These are phyloP conservation scores for Zaprionus taronus DNA, from an alignment of 1,140 invertebrate species.

Conservation along the genomic window DNA sequence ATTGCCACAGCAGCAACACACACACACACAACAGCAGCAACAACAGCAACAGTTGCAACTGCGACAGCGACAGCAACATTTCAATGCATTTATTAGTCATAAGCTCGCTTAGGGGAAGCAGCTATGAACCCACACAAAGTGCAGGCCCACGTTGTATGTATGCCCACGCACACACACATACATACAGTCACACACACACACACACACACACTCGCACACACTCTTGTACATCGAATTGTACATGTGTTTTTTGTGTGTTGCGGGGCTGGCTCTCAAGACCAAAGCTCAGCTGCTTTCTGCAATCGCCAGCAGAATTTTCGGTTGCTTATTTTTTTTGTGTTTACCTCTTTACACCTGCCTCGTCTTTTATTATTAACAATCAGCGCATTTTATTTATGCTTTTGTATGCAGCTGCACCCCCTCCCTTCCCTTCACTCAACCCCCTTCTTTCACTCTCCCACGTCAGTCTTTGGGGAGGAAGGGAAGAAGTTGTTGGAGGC, in stretches of 20 bases:
- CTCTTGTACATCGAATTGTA: conserved; percentile 24
- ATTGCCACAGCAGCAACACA: conserved; percentile 32
- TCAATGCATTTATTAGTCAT: conserved; percentile 15
- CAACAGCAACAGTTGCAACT: conserved; percentile 19
- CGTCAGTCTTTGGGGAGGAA: background rate
- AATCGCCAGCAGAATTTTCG: conserved; percentile 34
- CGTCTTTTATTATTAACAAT: conserved; percentile 41
- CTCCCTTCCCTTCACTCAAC: background rate
- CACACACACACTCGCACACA: conserved; percentile 13
- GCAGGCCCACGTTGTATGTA: background rate
- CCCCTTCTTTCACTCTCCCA: background rate
- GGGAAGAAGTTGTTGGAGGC: conserved; percentile 1
- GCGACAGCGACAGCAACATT: conserved; percentile 12
- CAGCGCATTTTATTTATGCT: conserved; percentile 30
- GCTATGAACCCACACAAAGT: too few relatives aligned
- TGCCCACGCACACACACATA: conserved; percentile 4
- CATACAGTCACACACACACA: conserved; percentile 1
- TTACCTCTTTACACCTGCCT: conserved; percentile 26
- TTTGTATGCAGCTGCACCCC: background rate
- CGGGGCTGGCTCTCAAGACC: conserved; percentile 18
- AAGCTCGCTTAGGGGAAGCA: background rate
- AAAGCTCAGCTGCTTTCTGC: conserved; percentile 49
- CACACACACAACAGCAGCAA: background rate
- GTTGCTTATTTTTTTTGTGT: background rate
- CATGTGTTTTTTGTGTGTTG: conserved; percentile 36